Evolutionary conservation across 2,113 vertebrate genomes (phyloP).

Genomic region (Regulus satrapa): DNA sequence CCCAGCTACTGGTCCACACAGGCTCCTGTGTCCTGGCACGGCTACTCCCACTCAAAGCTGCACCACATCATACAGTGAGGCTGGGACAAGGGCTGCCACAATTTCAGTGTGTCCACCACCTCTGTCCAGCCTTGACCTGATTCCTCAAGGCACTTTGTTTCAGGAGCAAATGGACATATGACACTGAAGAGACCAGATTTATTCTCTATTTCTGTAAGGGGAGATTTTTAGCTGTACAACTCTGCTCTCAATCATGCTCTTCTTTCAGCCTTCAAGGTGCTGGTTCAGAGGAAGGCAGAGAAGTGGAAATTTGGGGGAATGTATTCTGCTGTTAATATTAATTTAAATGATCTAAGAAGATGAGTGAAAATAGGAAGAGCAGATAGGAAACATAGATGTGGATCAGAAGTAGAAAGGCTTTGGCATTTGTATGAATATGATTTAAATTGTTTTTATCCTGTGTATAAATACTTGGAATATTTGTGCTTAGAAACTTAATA

Average conservation of each 20-base stretch:
- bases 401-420: neutral
- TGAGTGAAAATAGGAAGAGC: neutral
- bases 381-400: neutral
- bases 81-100: neutral
- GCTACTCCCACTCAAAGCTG: neutral
- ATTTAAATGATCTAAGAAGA: neutral
- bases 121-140: neutral
- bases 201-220: neutral
- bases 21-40: neutral
- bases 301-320: neutral
- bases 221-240: neutral
- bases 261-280: neutral
- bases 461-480: neutral
- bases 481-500: neutral
- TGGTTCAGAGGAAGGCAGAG: neutral
- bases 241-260: neutral
- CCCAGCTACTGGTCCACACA: neutral
- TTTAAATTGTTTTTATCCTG: neutral
- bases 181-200: neutral
- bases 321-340: neutral
- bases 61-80: accelerated
- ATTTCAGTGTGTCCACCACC: neutral
- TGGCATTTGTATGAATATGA: neutral
- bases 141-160: neutral
- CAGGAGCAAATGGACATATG: neutral